These are phyloP conservation scores for Callimorpha dominula DNA, from an alignment of 2,888 invertebrate genomes.

Conservation along the genomic window DNA sequence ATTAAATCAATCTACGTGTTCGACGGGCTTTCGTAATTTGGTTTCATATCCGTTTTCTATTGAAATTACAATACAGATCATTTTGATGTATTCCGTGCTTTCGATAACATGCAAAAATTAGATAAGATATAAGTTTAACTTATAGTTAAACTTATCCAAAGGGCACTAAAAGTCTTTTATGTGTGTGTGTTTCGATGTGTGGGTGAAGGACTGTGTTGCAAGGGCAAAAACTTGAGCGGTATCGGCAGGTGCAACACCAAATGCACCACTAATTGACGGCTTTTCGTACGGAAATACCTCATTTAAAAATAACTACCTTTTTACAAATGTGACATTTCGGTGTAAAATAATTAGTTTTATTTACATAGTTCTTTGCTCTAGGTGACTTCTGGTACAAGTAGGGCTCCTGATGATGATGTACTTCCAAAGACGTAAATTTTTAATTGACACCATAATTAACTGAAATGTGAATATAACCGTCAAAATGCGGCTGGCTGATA, in stretches of 20 bases:
- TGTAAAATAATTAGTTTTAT: background rate
- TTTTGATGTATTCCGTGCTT: background rate
- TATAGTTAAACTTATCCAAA: background rate
- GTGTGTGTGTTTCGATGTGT: slow-evolving; percentile 23
- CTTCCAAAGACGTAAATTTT: no score
- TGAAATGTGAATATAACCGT: no score
- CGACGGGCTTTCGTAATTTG: background rate
- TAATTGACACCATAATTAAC: no score
- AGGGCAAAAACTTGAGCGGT: slow-evolving; percentile 62
- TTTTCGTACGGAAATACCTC: slow-evolving; percentile 59
- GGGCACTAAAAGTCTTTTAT: background rate
- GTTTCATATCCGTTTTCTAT: background rate
- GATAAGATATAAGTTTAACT: background rate
- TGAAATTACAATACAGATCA: background rate
- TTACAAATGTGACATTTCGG: slow-evolving; percentile 34
- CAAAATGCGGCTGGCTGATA: background rate
- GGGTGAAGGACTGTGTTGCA: slow-evolving; percentile 43
- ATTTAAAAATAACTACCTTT: slow-evolving; percentile 51
- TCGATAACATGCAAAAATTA: background rate
- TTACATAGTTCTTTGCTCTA: background rate
- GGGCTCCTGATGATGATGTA: no score
- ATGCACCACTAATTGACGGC: slow-evolving; percentile 61
- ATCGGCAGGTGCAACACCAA: slow-evolving; percentile 71
- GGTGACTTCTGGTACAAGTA: no score
- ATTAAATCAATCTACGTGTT: background rate